Evolutionary conservation across 2,113 vertebrate species (phyloP).

Genomic region (Barbus barbus): DNA sequence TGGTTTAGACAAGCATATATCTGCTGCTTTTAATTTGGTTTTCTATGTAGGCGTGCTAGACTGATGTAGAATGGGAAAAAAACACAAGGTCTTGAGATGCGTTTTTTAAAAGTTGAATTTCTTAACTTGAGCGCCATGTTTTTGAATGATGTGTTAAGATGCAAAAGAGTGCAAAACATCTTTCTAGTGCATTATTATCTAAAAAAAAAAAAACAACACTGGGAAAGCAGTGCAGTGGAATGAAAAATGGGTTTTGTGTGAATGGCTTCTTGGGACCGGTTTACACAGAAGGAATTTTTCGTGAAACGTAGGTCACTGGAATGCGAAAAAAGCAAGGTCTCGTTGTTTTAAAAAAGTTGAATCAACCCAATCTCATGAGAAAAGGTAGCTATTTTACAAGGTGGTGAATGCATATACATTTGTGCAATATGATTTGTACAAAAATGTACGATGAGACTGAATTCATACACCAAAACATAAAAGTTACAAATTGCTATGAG

Average conservation of each 20-base stretch:
- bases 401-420: neutral
- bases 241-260: too few species aligned
- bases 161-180: neutral
- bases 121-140: neutral
- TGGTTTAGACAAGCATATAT: neutral
- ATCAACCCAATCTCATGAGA: too few species aligned
- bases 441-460: too few species aligned
- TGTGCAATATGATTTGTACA: too few species aligned
- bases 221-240: neutral
- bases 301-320: neutral
- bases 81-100: rapidly evolving
- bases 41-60: neutral
- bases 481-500: too few species aligned
- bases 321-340: neutral
- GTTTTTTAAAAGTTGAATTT: too few species aligned
- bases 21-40: neutral
- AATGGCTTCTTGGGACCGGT: neutral
- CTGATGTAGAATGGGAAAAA: neutral
- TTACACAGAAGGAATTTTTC: neutral
- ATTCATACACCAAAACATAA: too few species aligned
- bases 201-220: neutral
- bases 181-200: neutral
- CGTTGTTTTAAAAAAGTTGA: too few species aligned
- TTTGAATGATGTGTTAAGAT: neutral
- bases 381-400: too few species aligned